phyloP scores from a whole-genome alignment of 2,113 vertebrate species.

The Aplodontia rufa region DNA sequence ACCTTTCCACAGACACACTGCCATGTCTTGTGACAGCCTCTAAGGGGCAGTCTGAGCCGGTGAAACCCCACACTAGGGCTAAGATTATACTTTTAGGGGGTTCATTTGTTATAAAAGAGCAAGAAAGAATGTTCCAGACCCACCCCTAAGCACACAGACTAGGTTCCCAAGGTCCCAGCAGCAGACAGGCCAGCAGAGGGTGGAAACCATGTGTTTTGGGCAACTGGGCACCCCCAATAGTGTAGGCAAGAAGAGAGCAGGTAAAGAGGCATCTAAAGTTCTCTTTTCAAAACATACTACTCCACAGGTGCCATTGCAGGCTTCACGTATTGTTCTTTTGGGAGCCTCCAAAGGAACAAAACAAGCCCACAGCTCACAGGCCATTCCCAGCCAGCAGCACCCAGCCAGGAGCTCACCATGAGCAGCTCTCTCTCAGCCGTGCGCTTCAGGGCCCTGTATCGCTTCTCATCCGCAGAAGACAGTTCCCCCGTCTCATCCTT shows the following conservation, averaged over 20 bases:
- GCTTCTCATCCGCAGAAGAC: slow-evolving; percentile 97
- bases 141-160: not conserved
- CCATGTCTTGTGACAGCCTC: not conserved
- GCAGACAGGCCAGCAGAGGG: not conserved
- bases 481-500: slow-evolving; percentile 99
- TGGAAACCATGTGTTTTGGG: not conserved
- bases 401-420: slow-evolving; percentile 87
- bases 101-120: not conserved
- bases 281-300: not conserved
- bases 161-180: not conserved
- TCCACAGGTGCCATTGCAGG: accelerated
- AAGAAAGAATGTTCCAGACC: not conserved
- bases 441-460: slow-evolving; percentile 96
- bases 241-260: no score
- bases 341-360: no score
- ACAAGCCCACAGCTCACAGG: not conserved
- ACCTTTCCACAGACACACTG: not conserved
- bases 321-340: accelerated
- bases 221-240: not conserved
- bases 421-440: slow-evolving; percentile 96
- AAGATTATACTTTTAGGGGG: not conserved
- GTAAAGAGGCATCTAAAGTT: not conserved
- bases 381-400: no score
- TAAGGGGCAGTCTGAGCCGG: not conserved
- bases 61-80: accelerated